Evolutionary conservation across 2,797 vertebrate genomes (phyloP).

Genomic region (Urosaurus nigricauda): DNA sequence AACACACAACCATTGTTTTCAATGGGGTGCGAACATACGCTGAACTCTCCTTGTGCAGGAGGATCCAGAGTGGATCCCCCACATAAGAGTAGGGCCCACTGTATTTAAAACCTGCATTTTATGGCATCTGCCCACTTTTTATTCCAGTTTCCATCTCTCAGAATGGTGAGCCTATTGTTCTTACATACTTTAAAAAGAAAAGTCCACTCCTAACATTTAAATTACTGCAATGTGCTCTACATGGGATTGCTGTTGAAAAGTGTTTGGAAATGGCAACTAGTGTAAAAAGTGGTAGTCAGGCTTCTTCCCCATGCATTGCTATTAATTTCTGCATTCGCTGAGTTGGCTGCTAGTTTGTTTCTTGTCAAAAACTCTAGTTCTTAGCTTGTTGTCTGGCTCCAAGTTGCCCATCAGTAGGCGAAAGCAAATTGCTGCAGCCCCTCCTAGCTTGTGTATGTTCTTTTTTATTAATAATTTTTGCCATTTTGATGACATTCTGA

Average conservation of each 20-base stretch:
- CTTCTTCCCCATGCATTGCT: background rate
- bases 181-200: background rate
- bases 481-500: too few species aligned
- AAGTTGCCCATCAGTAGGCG: too few species aligned
- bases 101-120: slow-evolving; percentile 51
- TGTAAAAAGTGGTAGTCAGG: background rate
- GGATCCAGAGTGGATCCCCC: too few species aligned
- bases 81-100: too few species aligned
- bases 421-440: too few species aligned
- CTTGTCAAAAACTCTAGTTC: background rate
- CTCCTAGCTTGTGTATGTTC: too few species aligned
- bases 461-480: too few species aligned
- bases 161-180: slow-evolving; percentile 33
- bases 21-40: too few species aligned
- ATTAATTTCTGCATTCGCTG: background rate
- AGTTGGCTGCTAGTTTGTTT: background rate
- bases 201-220: background rate
- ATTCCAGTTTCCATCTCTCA: background rate
- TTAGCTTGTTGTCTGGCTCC: background rate
- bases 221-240: background rate
- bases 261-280: background rate
- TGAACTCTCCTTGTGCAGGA: too few species aligned
- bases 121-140: slow-evolving; percentile 52
- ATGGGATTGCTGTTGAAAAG: background rate
- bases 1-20: too few species aligned